Evolutionary conservation across 30 jellyfish, hydroid and myxozoan genomes (phyloP).

Genomic region (Hydractinia echinata): DNA sequence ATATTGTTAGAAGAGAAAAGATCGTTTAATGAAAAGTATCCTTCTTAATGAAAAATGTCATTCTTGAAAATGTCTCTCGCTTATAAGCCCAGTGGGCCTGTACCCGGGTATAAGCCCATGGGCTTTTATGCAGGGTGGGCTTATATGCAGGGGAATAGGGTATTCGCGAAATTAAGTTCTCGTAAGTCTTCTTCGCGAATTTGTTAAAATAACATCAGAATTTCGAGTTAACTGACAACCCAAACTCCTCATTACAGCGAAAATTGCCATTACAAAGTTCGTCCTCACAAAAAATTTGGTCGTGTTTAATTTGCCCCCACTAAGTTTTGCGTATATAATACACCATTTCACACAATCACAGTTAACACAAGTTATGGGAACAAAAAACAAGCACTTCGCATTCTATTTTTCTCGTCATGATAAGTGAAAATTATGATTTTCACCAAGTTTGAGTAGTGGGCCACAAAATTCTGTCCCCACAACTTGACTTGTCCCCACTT

Average conservation of each 20-base stretch:
- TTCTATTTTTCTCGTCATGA: too few relatives aligned
- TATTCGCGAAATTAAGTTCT: neutral
- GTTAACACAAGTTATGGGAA: too few relatives aligned
- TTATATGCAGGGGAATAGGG: conserved; percentile 24
- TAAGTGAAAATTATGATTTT: too few relatives aligned
- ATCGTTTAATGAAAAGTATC: conserved; percentile 7
- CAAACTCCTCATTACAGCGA: too few relatives aligned
- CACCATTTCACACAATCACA: too few relatives aligned
- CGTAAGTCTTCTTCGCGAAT: neutral
- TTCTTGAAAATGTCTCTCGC: conserved; percentile 13
- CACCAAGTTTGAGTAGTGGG: too few relatives aligned
- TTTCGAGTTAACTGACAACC: too few relatives aligned
- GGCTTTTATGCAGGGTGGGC: conserved; percentile 16
- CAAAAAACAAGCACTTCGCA: too few relatives aligned
- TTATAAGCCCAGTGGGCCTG: conserved; percentile 14
- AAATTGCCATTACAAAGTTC: too few relatives aligned
- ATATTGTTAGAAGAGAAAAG: neutral
- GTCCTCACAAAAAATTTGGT: neutral
- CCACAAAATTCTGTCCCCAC: too few relatives aligned
- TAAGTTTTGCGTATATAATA: neutral
- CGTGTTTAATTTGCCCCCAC: conserved; percentile 12
- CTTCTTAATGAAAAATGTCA: neutral
- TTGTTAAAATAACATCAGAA: too few relatives aligned
- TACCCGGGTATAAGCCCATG: conserved; percentile 17
- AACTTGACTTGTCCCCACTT: too few relatives aligned